Evolutionary conservation across 2,113 vertebrate species (phyloP).

Genomic region (Pionites leucogaster): DNA sequence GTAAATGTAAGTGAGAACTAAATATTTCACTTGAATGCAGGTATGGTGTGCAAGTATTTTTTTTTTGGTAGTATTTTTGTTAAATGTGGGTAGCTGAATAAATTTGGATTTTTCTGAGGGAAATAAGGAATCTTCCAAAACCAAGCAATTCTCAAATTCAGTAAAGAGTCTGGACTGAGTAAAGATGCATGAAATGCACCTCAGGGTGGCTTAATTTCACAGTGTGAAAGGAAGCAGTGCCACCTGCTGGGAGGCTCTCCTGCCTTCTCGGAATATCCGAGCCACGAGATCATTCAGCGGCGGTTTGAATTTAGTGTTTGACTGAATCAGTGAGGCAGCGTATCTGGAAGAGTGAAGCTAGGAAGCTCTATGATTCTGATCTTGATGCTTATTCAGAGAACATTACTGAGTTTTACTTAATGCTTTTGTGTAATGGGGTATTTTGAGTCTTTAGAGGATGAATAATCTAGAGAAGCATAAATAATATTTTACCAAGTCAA

Average conservation of each 20-base stretch:
- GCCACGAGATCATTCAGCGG: background rate
- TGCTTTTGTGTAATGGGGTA: fast-evolving
- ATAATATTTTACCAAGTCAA: background rate
- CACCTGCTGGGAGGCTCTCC: constrained; percentile 2
- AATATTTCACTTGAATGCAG: background rate
- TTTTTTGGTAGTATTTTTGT: background rate
- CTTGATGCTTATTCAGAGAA: background rate
- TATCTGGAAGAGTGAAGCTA: background rate
- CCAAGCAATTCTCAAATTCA: background rate
- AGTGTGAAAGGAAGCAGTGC: background rate
- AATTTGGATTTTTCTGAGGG: background rate
- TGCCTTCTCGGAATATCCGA: background rate
- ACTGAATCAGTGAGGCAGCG: fast-evolving
- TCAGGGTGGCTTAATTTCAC: background rate
- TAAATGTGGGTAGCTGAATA: background rate
- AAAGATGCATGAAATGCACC: no score
- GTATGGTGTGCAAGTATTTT: background rate
- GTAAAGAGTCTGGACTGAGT: background rate
- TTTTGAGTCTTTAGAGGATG: background rate
- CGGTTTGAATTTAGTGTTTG: background rate
- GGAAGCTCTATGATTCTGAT: background rate
- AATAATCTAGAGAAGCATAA: background rate
- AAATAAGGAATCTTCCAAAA: background rate
- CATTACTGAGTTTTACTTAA: background rate
- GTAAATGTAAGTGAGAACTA: constrained; percentile 80